phyloP scores from a whole-genome alignment of 2,797 vertebrate species.

The Apogon hyalosoma region DNA sequence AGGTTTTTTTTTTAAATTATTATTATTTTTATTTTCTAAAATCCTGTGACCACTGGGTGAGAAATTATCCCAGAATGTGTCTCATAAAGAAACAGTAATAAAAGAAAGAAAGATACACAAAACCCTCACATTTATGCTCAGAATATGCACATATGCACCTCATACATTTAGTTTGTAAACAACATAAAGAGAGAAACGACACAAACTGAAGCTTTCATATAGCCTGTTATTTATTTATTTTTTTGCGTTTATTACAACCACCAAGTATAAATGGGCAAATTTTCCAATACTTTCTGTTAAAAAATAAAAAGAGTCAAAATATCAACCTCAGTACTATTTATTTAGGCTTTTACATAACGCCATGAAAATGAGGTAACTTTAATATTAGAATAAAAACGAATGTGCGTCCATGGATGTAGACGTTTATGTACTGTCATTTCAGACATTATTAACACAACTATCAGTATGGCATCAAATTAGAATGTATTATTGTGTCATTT shows the following conservation, averaged over 20 bases:
- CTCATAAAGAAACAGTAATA: too few relatives aligned
- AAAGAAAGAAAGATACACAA: not conserved
- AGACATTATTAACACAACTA: not conserved
- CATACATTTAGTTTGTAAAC: not conserved
- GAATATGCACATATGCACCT: not conserved
- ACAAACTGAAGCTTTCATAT: too few relatives aligned
- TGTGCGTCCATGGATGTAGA: not conserved
- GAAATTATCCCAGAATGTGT: not conserved
- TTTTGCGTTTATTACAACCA: too few relatives aligned
- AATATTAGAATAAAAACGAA: not conserved
- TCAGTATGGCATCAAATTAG: not conserved
- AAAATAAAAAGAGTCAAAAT: not conserved
- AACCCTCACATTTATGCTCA: not conserved
- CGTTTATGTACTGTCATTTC: fast-evolving
- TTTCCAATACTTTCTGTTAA: not conserved
- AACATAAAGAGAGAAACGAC: not conserved
- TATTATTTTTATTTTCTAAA: too few relatives aligned
- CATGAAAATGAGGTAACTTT: not conserved
- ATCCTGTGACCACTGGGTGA: not conserved
- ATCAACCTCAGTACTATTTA: not conserved
- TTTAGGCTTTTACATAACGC: not conserved
- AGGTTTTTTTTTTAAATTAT: too few relatives aligned
- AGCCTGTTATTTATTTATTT: too few relatives aligned
- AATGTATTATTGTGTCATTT: not conserved
- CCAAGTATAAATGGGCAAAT: not conserved